phyloP scores from a whole-genome alignment of 2,113 vertebrate genomes.

The Baryphthengus martii region DNA sequence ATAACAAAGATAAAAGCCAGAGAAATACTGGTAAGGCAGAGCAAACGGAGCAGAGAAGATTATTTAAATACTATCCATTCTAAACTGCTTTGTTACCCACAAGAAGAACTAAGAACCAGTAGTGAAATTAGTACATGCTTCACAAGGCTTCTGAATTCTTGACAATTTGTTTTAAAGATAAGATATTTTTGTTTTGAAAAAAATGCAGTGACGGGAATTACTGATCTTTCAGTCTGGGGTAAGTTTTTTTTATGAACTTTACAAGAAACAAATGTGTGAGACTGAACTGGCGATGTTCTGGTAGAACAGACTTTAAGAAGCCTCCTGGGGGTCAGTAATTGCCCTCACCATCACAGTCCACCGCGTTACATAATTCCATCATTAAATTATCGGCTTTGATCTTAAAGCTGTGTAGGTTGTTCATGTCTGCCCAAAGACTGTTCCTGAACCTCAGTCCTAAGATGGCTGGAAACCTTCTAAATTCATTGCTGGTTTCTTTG shows the following conservation, averaged over 20 bases:
- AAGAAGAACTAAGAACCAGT: neutral
- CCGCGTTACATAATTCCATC: neutral
- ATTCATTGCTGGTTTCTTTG: neutral
- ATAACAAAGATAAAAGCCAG: neutral
- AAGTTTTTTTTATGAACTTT: neutral
- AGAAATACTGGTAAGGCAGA: neutral
- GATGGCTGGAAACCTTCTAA: neutral
- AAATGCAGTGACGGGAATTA: neutral
- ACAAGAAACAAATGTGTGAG: neutral
- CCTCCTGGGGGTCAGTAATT: neutral
- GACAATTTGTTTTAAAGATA: neutral
- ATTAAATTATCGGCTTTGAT: neutral
- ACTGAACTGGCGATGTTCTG: neutral
- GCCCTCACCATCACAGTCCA: neutral
- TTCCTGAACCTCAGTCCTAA: neutral
- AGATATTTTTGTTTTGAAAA: neutral
- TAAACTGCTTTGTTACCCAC: neutral
- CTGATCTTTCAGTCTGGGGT: neutral
- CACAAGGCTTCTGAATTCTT: neutral
- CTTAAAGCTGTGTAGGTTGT: neutral
- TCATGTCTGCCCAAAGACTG: neutral
- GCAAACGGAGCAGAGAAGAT: neutral
- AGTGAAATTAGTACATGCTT: neutral
- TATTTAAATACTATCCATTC: neutral
- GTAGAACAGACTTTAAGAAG: neutral